These are phyloP conservation scores for Philaethria dido DNA, from an alignment of 2,888 invertebrate species.

Conservation along the genomic window DNA sequence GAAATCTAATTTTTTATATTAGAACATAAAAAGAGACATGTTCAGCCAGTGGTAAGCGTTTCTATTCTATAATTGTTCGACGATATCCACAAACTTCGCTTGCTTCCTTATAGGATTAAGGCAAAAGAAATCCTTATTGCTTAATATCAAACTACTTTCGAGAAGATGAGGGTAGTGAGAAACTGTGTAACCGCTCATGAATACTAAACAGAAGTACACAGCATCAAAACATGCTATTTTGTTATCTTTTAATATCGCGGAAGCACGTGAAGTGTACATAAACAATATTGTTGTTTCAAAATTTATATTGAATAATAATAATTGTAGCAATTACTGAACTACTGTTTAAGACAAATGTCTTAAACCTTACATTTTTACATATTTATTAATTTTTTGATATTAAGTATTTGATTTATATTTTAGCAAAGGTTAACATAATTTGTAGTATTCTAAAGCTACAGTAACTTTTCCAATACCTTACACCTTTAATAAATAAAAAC, in stretches of 20 bases:
- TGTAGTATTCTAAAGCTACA: neutral
- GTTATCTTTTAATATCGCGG: neutral
- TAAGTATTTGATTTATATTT: too few relatives aligned
- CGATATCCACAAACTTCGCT: constrained; percentile 14
- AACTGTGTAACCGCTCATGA: constrained; percentile 67
- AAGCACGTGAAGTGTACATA: neutral
- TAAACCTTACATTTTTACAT: too few relatives aligned
- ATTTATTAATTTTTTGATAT: too few relatives aligned
- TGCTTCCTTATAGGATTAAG: constrained; percentile 28
- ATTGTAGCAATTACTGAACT: too few relatives aligned
- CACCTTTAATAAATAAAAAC: neutral
- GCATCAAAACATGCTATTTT: constrained; percentile 12
- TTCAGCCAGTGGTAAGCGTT: neutral
- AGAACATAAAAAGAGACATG: neutral
- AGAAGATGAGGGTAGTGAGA: constrained; percentile 73
- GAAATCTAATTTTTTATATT: too few relatives aligned
- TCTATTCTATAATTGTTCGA: neutral
- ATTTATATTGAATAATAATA: neutral
- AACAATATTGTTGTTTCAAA: neutral
- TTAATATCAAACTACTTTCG: constrained; percentile 74
- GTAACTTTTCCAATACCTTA: neutral
- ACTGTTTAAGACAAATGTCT: too few relatives aligned
- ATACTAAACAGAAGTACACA: constrained; percentile 58
- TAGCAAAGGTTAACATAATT: neutral
- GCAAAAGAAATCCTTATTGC: constrained; percentile 47